Evolutionary conservation across 1,140 invertebrate species (phyloP), one percentile per base, ranked within the genome.

Genomic region (Eulimnadia texana): DNA sequence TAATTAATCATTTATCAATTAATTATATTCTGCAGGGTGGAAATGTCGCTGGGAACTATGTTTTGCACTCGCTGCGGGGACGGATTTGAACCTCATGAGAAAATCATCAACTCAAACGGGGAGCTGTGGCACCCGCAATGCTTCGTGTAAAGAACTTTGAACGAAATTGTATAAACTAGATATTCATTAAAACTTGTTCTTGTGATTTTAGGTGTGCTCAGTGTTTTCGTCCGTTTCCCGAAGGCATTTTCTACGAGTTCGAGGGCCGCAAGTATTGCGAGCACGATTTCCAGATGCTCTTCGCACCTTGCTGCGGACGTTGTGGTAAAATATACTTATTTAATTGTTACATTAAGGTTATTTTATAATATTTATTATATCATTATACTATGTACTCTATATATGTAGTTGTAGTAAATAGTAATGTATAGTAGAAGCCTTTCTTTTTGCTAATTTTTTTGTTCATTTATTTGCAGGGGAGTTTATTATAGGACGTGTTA

Each of bases 201-300:
- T 25, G 66, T 70, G 13, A 61, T 73, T 73, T 54, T 67, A 98
- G 94, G 11, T 99, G 96, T 78, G 93, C 94, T 2, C 96, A 99
- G 76, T 99, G 96, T 72, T 99, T 99, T 72, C 84, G 92, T 55
- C 86, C 93, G 50, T 99, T 99, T 72, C 90, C 91, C 64, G 94
- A 98, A 70, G 95, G 95, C 56, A 86, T 96, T 49, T 99, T 98
- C 72, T 99, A 96, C 74, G 95, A 99, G 78, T 99, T 98, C 75
- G 97, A 99, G 75, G 94, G 93, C 1, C 79, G 96, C 33, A 99
- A 99, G 74, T 99, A 99, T 72, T 99, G 97, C 70, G 95, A 99
- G 77, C 90, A 95, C 75, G 97, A 99, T 73, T 99, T 99, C 70
- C 94, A 99, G 75, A 92, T 98, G 10, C 76, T 98, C 0, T 98